Evolutionary conservation across 2,888 invertebrate genomes (phyloP).

Genomic region (Xanthorhoe designata): DNA sequence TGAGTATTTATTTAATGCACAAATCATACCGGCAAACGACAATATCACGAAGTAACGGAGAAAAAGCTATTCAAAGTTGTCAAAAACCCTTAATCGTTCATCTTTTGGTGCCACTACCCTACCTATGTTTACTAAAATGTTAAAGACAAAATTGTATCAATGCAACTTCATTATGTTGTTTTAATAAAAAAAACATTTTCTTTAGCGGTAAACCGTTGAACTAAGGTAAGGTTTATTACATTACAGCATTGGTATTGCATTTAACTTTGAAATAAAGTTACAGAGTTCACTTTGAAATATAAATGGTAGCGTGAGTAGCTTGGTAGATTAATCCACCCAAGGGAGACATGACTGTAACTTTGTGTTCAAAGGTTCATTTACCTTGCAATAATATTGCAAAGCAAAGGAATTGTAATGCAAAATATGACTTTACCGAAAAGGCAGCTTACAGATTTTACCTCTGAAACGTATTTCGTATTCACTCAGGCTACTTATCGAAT

Average conservation of each 20-base stretch:
- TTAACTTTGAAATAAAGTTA: slow-evolving; percentile 4
- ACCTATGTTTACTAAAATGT: no score
- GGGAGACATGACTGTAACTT: slow-evolving; percentile 24
- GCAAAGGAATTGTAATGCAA: slow-evolving; percentile 6
- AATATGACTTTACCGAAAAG: neutral
- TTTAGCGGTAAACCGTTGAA: neutral
- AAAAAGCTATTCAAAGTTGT: no score
- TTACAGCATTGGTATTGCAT: neutral
- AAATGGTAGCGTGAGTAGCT: slow-evolving; percentile 23
- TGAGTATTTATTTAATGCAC: no score
- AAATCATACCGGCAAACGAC: no score
- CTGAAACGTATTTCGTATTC: slow-evolving; percentile 8
- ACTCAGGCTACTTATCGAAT: slow-evolving; percentile 21
- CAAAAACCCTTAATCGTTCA: no score
- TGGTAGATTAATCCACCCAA: slow-evolving; percentile 17
- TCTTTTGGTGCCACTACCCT: no score
- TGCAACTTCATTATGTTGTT: no score
- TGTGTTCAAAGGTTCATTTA: slow-evolving; percentile 22
- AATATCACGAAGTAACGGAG: no score
- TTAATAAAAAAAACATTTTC: no score
- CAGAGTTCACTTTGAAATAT: slow-evolving; percentile 14
- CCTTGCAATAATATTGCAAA: slow-evolving; percentile 10
- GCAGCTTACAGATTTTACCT: neutral
- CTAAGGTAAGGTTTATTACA: neutral
- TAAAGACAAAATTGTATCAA: no score